Evolutionary conservation across 1,140 invertebrate genomes (phyloP), one percentile per base, ranked within the genome.

Genomic region (Propsilocerus akamusi): DNA sequence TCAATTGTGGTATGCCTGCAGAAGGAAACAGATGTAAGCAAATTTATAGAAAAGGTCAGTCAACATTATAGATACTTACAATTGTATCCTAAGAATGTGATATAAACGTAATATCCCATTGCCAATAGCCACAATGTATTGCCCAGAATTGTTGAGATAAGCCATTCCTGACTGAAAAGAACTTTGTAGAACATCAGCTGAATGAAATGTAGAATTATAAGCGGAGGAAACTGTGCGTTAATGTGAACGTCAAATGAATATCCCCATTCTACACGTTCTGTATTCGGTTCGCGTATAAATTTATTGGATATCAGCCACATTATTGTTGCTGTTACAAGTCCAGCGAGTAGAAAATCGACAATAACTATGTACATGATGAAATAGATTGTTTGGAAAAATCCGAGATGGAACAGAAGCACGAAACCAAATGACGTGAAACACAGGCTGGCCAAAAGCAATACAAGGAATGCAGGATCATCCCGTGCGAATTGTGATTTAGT

Each of bases 211-310:
- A 99, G 72, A 55, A 98, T 80, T 51, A 96, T 82, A 22, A 98
- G 72, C 4, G 93, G 78, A 49, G 96, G 95, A 69, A 98, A 96
- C 67, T 95, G 95, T 6, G 96, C 95, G 72, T 99, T 98, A 51
- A 99, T 75, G 71, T 99, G 96, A 32, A 99, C 90, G 69, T 99
- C 96, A 70, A 99, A 99, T 25, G 89, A 83, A 69, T 97, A 99
- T 2, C 86, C 96, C 96, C 96, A 98, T 68, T 99, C 96, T 48
- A 99, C 92, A 67, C 8, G 8, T 17, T 92, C 86, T 32, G 81
- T 75, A 26, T 75, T 76, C 24, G 61, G 55, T 17, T 54, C 64
- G 61, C 84, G 69, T 57, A 98, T 70, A 68, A 92, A 97, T 57
- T 78, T 80, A 69, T 99, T 99, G 32, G 54, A 61, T 34, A 68